These are phyloP conservation scores for Odontomyia ornata DNA, from an alignment of 2,888 invertebrate species.

Conservation along the genomic window DNA sequence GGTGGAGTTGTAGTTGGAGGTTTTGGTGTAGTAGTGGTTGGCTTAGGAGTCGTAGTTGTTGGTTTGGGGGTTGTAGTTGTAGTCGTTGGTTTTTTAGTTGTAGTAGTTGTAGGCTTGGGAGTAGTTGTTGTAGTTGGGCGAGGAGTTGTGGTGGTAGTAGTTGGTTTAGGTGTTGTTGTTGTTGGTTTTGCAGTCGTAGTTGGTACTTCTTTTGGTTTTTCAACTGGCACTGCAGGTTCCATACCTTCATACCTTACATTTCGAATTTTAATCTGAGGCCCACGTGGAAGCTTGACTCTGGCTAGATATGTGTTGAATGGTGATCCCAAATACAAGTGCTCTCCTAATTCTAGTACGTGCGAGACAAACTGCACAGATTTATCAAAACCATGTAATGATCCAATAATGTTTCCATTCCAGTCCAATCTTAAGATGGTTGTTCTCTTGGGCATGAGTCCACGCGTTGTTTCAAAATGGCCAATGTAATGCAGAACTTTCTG, in stretches of 20 bases:
- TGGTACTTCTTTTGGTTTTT: conserved; percentile 53
- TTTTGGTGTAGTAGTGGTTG: conserved; percentile 52
- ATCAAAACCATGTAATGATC: conserved; percentile 73
- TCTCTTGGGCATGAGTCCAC: conserved; percentile 63
- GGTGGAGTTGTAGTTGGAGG: conserved; percentile 47
- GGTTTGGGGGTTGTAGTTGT: conserved; percentile 52
- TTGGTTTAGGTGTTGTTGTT: conserved; percentile 53
- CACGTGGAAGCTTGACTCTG: conserved; percentile 68
- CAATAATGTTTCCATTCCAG: conserved; percentile 76
- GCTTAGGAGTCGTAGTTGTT: conserved; percentile 30
- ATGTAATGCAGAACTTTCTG: conserved; percentile 73
- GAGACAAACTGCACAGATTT: conserved; percentile 67
- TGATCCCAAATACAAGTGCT: conserved; percentile 73
- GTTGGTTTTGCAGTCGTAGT: too few species aligned
- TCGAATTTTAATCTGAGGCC: conserved; percentile 57
- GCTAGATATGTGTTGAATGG: conserved; percentile 75
- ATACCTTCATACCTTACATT: conserved; percentile 61
- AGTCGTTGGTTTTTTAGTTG: conserved; percentile 52
- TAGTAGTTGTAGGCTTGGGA: conserved; percentile 52
- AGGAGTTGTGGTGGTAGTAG: conserved; percentile 50
- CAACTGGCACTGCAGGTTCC: conserved; percentile 53
- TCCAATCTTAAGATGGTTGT: conserved; percentile 73
- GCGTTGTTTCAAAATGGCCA: conserved; percentile 70
- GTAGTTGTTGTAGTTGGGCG: conserved; percentile 52
- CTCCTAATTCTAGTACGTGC: conserved; percentile 74